Evolutionary conservation across 1,140 invertebrate species (phyloP), one percentile per base, ranked within the genome.

Genomic region (Gyrodactylus bullatarudis): DNA sequence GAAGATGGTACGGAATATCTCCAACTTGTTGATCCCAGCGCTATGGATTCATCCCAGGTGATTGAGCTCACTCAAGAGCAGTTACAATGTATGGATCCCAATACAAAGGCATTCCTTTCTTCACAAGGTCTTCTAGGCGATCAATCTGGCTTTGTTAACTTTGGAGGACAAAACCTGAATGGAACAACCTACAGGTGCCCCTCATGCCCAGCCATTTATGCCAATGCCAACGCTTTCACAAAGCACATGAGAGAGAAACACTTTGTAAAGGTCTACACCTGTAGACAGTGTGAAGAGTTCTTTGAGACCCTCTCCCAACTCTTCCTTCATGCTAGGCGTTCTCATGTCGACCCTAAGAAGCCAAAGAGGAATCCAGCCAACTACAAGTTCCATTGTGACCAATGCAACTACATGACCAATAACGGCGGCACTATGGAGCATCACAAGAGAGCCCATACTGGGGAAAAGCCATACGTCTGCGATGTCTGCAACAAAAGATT

Each of bases 401-500:
- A 73, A 16, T 73, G 72, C 26, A 73, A 68, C 23, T 73, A 73
- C 26, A 73, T 73, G 72, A 73, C 72, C 1, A 73, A 73, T 26
- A 75, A 75, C 69, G 74, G 74, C 19, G 75, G 75, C 1, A 74
- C 74, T 21, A 73, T 81, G 20, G 80, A 80, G 75, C 77, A 77
- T 72, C 80, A 81, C 75, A 72, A 75, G 68, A 72, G 80, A 68
- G 80, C 91, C 76, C 88, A 85, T 77, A 89, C 88, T 2, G 89
- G 89, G 0, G 89, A 91, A 79, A 89, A 90, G 78, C 89, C 89
- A 20, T 91, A 89, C 78, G 86, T 86, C 68, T 92, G 89, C 79
- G 88, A 89, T 82, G 87, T 87, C 74, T 92, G 89, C 80, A 88
- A 86, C 74, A 93, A 93, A 79, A 89, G 88, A 0, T 91, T 91